phyloP scores from a whole-genome alignment of 2,113 vertebrate species.

The Sphyrna mokarran region DNA sequence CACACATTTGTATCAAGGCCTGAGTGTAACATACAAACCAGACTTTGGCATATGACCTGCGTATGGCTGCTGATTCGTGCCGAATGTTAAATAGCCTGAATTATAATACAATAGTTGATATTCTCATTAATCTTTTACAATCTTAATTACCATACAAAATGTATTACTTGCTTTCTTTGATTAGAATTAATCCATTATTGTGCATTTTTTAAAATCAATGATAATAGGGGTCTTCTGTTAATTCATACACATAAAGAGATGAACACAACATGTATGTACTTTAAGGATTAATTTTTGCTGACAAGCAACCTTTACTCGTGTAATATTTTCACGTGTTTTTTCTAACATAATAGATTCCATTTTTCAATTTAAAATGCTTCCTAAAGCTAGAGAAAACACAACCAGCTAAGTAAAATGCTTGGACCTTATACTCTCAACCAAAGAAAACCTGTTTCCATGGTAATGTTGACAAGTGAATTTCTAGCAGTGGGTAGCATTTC shows the following conservation, averaged over 20 bases:
- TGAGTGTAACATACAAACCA: neutral
- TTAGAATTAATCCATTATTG: neutral
- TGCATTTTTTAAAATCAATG: neutral
- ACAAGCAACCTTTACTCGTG: neutral
- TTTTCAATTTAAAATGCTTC: neutral
- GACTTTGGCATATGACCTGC: neutral
- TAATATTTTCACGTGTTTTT: neutral
- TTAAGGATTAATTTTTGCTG: neutral
- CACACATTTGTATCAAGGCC: neutral
- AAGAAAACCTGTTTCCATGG: slow-evolving; percentile 16
- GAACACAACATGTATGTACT: neutral
- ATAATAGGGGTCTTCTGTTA: neutral
- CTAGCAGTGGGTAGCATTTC: neutral
- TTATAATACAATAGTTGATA: neutral
- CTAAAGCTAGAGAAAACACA: neutral
- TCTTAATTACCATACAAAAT: neutral
- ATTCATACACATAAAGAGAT: neutral
- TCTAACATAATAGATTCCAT: neutral
- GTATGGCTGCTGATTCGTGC: neutral
- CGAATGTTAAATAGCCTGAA: neutral
- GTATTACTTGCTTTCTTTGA: neutral
- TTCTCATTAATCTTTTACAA: neutral
- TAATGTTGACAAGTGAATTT: neutral
- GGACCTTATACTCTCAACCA: neutral
- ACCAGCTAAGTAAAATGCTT: neutral